phyloP scores from a whole-genome alignment of 2,888 invertebrate species.

The Zygaena filipendulae region DNA sequence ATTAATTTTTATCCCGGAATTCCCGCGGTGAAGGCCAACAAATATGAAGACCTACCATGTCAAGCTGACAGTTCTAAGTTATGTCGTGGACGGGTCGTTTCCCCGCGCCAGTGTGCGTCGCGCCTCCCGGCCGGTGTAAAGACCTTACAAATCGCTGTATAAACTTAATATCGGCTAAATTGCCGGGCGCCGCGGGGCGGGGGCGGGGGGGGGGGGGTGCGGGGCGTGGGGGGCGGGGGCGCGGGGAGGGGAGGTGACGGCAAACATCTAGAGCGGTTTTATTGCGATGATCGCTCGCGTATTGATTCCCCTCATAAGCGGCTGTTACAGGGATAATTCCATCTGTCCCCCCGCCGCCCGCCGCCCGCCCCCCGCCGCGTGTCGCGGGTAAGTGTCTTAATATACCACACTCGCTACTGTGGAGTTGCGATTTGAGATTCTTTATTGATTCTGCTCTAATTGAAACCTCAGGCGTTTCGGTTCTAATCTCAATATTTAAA shows the following conservation, averaged over 20 bases:
- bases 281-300: constrained; percentile 1
- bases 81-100: no score
- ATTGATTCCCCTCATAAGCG: neutral
- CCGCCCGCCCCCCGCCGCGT: constrained; percentile 5
- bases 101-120: constrained; percentile 13
- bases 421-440: neutral
- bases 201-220: constrained; percentile 1
- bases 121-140: constrained; percentile 35
- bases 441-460: no score
- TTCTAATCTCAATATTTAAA: no score
- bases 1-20: no score
- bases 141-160: constrained; percentile 64
- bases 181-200: constrained; percentile 33
- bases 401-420: neutral
- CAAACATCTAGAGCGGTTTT: neutral
- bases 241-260: constrained; percentile 10
- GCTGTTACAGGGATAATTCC: constrained; percentile 1
- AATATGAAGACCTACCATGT: no score
- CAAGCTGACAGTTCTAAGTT: no score
- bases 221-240: constrained; percentile 1
- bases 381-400: constrained; percentile 7
- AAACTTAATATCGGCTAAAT: constrained; percentile 63
- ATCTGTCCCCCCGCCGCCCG: constrained; percentile 2
- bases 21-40: no score
- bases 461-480: no score